phyloP scores from a whole-genome alignment of 2,888 invertebrate species.

The Mesorhabditis sp. region DNA sequence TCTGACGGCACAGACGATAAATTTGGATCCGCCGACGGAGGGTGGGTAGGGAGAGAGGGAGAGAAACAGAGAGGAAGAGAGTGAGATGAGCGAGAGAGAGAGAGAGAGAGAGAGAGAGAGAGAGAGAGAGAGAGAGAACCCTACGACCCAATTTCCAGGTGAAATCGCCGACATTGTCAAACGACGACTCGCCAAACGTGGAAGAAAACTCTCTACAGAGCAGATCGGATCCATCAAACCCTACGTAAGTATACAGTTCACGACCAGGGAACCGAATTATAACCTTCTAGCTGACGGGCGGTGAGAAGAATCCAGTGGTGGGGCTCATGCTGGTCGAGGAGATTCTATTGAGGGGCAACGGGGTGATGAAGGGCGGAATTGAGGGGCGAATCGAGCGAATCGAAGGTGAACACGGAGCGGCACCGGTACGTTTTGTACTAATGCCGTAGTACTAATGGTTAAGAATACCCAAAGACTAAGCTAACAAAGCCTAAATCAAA shows the following conservation, averaged over 20 bases:
- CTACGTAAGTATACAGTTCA: background rate
- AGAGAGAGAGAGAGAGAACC: background rate
- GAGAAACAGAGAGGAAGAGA: background rate
- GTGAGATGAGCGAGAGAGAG: too few species aligned
- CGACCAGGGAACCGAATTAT: background rate
- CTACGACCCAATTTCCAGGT: background rate
- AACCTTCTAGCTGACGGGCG: slow-evolving; percentile 17
- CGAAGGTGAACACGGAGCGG: slow-evolving; percentile 26
- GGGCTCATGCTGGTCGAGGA: slow-evolving; percentile 29
- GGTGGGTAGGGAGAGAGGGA: slow-evolving; percentile 7
- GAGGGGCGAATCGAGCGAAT: slow-evolving; percentile 27
- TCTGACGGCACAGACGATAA: slow-evolving; percentile 27
- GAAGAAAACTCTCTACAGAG: slow-evolving; percentile 32
- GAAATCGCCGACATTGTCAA: slow-evolving; percentile 38
- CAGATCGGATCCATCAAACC: slow-evolving; percentile 24
- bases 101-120: background rate
- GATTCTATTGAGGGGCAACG: slow-evolving; percentile 18
- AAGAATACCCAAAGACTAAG: background rate
- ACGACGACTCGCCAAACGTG: slow-evolving; percentile 21
- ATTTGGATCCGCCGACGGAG: slow-evolving; percentile 28
- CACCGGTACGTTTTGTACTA: slow-evolving; percentile 17
- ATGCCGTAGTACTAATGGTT: background rate
- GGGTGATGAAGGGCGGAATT: slow-evolving; percentile 25
- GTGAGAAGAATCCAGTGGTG: slow-evolving; percentile 24
- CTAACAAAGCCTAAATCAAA: background rate